Base-by-base conservation (phyloP, 2,888 invertebrate genomes). In the Rotaria magnacalcarata region DNA sequence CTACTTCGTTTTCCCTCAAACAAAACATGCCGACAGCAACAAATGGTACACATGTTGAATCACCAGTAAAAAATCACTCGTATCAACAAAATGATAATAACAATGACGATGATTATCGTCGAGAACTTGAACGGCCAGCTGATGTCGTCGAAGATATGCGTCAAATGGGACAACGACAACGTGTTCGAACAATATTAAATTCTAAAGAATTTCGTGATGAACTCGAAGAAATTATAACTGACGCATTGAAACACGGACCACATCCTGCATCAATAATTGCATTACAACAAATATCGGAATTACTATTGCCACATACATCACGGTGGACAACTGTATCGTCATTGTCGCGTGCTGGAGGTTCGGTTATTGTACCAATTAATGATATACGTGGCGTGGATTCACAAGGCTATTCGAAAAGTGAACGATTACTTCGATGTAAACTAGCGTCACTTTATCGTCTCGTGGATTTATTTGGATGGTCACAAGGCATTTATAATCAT, bases 121-220 rank as follows among this genome's bases (percentile, higher is more conserved):
- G 86, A 19, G 91, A 92, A 87, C 88, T 92, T 89, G 91, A 91
- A 88, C 89, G 92, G 60, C 92, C 92, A n/a, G 92, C 92, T 21
- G 92, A 91, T 84, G 91, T 92, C 84, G 92, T 92, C 89, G 92
- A 93, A 88, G 93, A 93, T 89, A 90, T 93, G 88, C 94, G 95
- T 90, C 98, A 98, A 92, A 99, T 99, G 99, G 97, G 97, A 90
- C 94, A 97, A 86, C 94, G 99, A 90, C 97, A 97, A 93, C 94
- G 99, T 88, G 99, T 99, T 60, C 97, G 97, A 90, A 94, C 96
- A 91, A 90, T 91, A 87, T 89, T 91, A 84, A 90, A 90, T 88
- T 91, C 91, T 88, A 94, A 95, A 92, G 93, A 97, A 89, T 99
- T 99, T 93, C 94, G 97, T 88, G 96, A 97, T 91, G 98, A 99